Evolutionary conservation across 1,140 invertebrate species (phyloP).

Genomic region (Littorina saxatilis): DNA sequence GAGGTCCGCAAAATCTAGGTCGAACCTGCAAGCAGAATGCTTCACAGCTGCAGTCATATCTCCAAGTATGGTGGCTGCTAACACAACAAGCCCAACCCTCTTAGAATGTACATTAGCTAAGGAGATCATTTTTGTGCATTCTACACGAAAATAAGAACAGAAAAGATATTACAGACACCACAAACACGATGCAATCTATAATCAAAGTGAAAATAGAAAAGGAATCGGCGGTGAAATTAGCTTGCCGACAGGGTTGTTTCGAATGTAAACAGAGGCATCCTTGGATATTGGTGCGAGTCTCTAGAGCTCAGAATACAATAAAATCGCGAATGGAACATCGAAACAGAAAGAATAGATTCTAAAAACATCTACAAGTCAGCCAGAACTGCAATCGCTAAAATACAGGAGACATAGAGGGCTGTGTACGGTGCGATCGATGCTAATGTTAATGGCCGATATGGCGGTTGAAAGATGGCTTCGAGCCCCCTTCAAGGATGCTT

Average conservation of each 20-base stretch:
- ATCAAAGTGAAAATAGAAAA: conserved; percentile 24
- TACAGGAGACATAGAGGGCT: conserved; percentile 22
- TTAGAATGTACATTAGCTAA: too few species aligned
- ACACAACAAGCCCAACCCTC: too few species aligned
- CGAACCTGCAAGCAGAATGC: too few species aligned
- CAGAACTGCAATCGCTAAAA: neutral
- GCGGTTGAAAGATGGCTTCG: conserved; percentile 57
- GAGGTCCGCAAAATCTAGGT: too few species aligned
- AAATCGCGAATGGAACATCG: neutral
- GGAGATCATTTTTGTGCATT: too few species aligned
- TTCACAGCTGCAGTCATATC: too few species aligned
- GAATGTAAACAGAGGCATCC: conserved; percentile 33
- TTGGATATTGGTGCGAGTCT: neutral
- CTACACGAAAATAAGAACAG: too few species aligned
- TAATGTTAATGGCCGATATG: conserved; percentile 59
- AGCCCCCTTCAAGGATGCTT: conserved; percentile 34
- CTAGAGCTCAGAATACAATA: neutral
- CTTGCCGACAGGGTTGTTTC: conserved; percentile 29
- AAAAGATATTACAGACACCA: too few species aligned
- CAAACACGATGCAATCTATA: neutral
- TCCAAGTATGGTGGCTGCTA: too few species aligned
- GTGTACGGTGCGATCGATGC: conserved; percentile 35
- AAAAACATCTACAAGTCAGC: neutral
- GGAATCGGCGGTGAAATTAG: neutral
- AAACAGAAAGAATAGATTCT: neutral